These are phyloP conservation scores for Spea bombifrons DNA, from an alignment of 2,113 vertebrate species.

Conservation along the genomic window DNA sequence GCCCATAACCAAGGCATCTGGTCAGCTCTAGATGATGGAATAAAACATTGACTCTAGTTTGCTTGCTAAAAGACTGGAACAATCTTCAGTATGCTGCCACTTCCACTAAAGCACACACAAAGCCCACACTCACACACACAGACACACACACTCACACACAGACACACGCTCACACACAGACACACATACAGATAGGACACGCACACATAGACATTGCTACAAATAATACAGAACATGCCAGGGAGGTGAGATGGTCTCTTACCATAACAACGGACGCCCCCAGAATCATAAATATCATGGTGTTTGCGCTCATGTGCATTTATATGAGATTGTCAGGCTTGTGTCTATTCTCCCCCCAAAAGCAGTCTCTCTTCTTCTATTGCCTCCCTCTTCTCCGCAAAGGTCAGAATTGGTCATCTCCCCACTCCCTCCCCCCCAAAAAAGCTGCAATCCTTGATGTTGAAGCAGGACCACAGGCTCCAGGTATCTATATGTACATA, in stretches of 20 bases:
- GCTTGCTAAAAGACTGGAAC: conserved; percentile 60
- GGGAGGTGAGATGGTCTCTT: conserved; percentile 64
- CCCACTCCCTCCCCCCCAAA: conserved; percentile 34
- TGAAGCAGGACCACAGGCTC: conserved; percentile 26
- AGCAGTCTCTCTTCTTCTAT: conserved; percentile 43
- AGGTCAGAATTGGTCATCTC: conserved; percentile 56
- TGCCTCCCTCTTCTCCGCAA: conserved; percentile 53
- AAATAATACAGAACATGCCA: conserved; percentile 20
- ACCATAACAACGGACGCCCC: conserved; percentile 98
- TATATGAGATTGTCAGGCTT: conserved; percentile 71
- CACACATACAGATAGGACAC: background rate
- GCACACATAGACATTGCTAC: conserved; percentile 26
- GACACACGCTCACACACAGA: background rate
- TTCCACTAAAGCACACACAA: background rate
- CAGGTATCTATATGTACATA: conserved; percentile 10
- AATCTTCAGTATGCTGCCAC: conserved; percentile 27
- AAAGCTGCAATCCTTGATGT: conserved; percentile 45
- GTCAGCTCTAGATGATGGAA: conserved; percentile 74
- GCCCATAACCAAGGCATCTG: conserved; percentile 71
- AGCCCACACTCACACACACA: background rate
- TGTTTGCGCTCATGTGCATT: conserved; percentile 97
- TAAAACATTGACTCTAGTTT: conserved; percentile 72
- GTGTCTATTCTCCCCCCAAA: conserved; percentile 62
- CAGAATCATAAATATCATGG: conserved; percentile 99
- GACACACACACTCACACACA: conserved; percentile 13